These are phyloP conservation scores for Eustalomyia histrio DNA, from an alignment of 2,888 invertebrate genomes.

Conservation along the genomic window DNA sequence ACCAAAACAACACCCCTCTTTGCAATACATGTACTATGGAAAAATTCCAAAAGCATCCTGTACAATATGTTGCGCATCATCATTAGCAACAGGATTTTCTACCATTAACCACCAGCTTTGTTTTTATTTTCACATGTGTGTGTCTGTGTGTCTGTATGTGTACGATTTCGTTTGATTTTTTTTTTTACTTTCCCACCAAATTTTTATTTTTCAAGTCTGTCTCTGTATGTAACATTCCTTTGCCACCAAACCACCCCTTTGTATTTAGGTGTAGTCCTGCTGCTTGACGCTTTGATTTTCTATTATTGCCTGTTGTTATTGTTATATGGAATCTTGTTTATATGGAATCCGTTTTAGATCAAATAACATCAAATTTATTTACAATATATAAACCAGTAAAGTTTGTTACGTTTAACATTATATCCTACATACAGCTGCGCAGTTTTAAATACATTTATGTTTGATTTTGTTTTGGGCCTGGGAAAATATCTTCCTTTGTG, in stretches of 20 bases:
- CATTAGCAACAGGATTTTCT: constrained; percentile 64
- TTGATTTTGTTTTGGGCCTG: constrained; percentile 56
- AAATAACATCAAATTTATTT: constrained; percentile 55
- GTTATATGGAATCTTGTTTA: constrained; percentile 48
- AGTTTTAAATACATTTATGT: constrained; percentile 44
- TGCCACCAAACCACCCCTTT: constrained; percentile 51
- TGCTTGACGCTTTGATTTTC: constrained; percentile 65
- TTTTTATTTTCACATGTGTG: no score
- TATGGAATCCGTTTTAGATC: constrained; percentile 65
- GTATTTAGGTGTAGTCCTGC: constrained; percentile 52
- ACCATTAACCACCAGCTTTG: constrained; percentile 61
- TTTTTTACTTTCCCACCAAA: constrained; percentile 59
- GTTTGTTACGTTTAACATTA: constrained; percentile 48
- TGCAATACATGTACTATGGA: not conserved
- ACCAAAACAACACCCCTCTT: constrained; percentile 56
- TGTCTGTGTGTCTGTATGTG: not conserved
- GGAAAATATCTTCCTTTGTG: constrained; percentile 49
- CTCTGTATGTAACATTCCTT: constrained; percentile 13
- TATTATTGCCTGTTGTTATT: constrained; percentile 41
- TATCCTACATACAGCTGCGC: constrained; percentile 58
- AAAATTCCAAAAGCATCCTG: constrained; percentile 44
- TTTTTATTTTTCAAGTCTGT: constrained; percentile 18
- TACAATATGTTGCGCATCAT: constrained; percentile 67
- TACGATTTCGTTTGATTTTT: constrained; percentile 23
- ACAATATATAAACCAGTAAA: constrained; percentile 35